Conservation (phyloP, 2,113 vertebrate species). For the Pterocles orientalis region DNA sequence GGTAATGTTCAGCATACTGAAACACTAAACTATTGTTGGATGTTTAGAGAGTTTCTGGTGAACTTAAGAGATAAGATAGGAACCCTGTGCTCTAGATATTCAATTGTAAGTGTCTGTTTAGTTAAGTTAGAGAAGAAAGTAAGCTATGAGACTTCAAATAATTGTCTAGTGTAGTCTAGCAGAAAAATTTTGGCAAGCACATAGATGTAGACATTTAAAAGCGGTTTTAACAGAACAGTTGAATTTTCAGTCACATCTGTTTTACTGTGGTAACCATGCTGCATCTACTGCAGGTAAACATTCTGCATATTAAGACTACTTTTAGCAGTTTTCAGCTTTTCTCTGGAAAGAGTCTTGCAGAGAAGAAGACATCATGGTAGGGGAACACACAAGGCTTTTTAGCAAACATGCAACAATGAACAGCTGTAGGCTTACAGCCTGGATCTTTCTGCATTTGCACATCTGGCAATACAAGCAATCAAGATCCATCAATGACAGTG, state of each 20-base stretch:
- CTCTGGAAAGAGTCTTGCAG: not conserved
- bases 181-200: not conserved
- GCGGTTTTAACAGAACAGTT: not conserved
- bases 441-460: not conserved
- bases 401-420: not conserved
- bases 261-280: not conserved
- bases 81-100: not conserved
- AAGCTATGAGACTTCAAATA: not conserved
- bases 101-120: not conserved
- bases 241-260: not conserved
- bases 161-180: not conserved
- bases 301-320: not conserved
- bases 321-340: not conserved
- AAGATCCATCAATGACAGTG: not conserved
- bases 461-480: not conserved
- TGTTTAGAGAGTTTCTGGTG: not conserved
- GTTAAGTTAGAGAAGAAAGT: not conserved
- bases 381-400: not conserved
- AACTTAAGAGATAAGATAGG: not conserved
- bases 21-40: not conserved
- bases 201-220: not conserved
- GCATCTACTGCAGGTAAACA: not conserved
- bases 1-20: not conserved
- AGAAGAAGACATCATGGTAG: not conserved
- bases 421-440: not conserved